Evolutionary conservation across 92 coral and sea anemone genomes (phyloP), one percentile per base, ranked within the genome.

Genomic region (Palythoa caribaeorum): DNA sequence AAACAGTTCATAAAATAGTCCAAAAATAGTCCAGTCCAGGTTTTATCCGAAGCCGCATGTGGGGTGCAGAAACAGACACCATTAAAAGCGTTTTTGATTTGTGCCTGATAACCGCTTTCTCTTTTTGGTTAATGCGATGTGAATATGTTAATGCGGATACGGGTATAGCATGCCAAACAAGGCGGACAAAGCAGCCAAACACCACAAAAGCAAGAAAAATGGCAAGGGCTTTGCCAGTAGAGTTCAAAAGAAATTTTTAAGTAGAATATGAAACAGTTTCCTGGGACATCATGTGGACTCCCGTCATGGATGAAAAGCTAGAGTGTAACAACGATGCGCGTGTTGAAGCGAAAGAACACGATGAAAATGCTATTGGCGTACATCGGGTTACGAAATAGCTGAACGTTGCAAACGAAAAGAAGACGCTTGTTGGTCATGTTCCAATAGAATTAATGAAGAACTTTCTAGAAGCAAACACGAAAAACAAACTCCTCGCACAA

Each of bases 161-260:
- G 62, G 12, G 62, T 55, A 55, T 2, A 55, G 62, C 16, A 55
- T 55, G 62, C 62, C 62, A 55, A 55, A 54, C 62, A 55, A 2
- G 62, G 62, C 62, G 3, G 17, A 55, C 62, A 55, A 55, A 85
- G 88, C 83, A 17, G 89, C 76, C 89, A 76, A 86, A 60, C 84
- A 86, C 83, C 73, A 85, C 83, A 86, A 59, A 86, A 86, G 84
- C 35, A 76, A 86, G 84, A 86, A 59, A 86, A 86, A 86, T 86
- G 84, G 84, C 89, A 76, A 86, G 84, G 89, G 89, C 89, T 86
- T 86, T 86, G 76, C 89, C 89, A 76, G 89, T 86, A 59, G 83
- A 86, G 89, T 86, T 86, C 37, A 75, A 86, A 86, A 73, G 76
- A 15, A 55, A 15, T 15, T 55, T 55, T 55, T 3, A 55, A 55